Evolutionary conservation across 2,888 invertebrate species (phyloP).

Genomic region (Heliothis peltigera): DNA sequence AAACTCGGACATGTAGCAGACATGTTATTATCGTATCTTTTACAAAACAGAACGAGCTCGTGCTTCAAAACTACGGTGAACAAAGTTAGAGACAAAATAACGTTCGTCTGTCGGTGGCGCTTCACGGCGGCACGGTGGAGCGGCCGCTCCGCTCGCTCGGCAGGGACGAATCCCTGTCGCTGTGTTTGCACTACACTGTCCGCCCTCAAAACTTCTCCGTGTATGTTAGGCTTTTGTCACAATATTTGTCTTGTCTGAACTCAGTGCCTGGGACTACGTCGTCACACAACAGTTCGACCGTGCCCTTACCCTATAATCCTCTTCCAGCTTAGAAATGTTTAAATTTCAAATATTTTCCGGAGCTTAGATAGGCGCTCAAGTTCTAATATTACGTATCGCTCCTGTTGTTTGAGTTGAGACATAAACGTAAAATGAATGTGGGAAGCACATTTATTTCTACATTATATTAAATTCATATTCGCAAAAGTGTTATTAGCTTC

Average conservation of each 20-base stretch:
- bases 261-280: constrained; percentile 67
- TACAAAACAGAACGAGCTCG: constrained; percentile 56
- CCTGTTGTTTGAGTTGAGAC: constrained; percentile 27
- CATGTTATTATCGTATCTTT: constrained; percentile 51
- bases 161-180: constrained; percentile 61
- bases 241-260: constrained; percentile 82
- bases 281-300: constrained; percentile 67
- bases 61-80: constrained; percentile 62
- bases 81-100: constrained; percentile 70
- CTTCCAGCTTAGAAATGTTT: constrained; percentile 67
- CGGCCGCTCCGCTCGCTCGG: constrained; percentile 38
- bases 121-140: constrained; percentile 20
- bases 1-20: constrained; percentile 44
- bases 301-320: constrained; percentile 68
- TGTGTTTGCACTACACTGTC: constrained; percentile 71
- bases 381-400: constrained; percentile 35
- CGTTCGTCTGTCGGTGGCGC: constrained; percentile 42
- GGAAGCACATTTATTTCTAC: not conserved
- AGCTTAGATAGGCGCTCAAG: constrained; percentile 38
- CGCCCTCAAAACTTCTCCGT: constrained; percentile 73
- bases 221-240: constrained; percentile 80
- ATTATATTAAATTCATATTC: not conserved
- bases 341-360: constrained; percentile 63
- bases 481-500: not conserved
- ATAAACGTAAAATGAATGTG: constrained; percentile 2